Percentiles rank a stretch among this genome's conserved stretches.
phyloP scores from a whole-genome alignment of 2,113 vertebrate genomes.

The Cygnus buccinator region DNA sequence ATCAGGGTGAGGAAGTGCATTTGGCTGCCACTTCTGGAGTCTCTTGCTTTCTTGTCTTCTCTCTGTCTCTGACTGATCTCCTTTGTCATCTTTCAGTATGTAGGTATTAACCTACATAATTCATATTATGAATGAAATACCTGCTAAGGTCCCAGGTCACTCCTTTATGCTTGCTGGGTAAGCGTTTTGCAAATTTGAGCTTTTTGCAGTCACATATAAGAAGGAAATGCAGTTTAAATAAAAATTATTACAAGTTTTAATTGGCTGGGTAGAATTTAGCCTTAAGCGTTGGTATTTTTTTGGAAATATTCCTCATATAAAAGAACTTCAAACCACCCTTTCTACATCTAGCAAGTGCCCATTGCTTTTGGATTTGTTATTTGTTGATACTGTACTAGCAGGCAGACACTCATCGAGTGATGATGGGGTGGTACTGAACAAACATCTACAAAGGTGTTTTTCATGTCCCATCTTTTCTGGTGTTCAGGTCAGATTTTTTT shows the following conservation, averaged over 20 bases:
- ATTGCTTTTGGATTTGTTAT: background rate
- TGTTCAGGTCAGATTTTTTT: constrained; percentile 24
- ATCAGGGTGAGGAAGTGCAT: background rate
- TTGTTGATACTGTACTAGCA: background rate
- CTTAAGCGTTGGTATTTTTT: background rate
- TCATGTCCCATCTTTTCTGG: background rate
- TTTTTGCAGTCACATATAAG: background rate
- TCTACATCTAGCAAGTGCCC: background rate
- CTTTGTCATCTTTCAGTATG: background rate
- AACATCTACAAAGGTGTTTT: background rate
- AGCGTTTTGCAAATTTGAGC: background rate
- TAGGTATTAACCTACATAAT: background rate
- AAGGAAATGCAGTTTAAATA: background rate
- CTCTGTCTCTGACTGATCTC: background rate
- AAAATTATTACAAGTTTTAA: background rate
- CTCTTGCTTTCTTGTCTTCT: background rate
- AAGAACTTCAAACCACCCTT: background rate
- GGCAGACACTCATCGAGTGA: background rate
- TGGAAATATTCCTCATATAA: background rate
- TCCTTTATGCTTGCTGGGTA: background rate
- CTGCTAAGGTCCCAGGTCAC: background rate
- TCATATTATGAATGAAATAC: background rate
- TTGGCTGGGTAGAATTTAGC: background rate
- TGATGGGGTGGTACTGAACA: background rate
- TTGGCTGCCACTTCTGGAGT: background rate